Percentiles rank a stretch among this genome's conserved stretches.
phyloP scores from a whole-genome alignment of 2,888 invertebrate genomes.

The Drosophila anomelani region DNA sequence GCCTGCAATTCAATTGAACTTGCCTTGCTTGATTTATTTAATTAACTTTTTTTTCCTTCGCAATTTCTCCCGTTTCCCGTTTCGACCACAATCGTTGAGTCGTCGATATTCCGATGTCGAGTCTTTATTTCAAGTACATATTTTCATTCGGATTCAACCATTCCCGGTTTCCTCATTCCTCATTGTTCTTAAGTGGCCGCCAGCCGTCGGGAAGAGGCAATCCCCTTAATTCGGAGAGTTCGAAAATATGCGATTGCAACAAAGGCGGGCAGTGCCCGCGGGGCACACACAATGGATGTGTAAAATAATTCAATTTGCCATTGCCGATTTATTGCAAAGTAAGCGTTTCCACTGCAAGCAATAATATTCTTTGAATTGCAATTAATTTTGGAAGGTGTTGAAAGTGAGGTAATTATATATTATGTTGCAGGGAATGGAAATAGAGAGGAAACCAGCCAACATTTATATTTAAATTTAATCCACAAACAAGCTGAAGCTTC shows the following conservation, averaged over 20 bases:
- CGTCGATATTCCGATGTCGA: conserved; percentile 20
- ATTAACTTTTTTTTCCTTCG: conserved; percentile 67
- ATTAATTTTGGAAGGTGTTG: background rate
- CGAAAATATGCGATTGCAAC: conserved; percentile 22
- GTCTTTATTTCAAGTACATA: conserved; percentile 11
- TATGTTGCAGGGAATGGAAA: background rate
- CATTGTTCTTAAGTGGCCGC: conserved; percentile 66
- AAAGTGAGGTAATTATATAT: background rate
- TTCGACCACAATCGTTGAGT: conserved; percentile 35
- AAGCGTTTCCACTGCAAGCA: conserved; percentile 1
- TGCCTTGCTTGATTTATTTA: conserved; percentile 78
- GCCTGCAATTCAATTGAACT: conserved; percentile 78
- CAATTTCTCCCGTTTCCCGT: conserved; percentile 4
- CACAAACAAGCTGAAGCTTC: too few relatives aligned
- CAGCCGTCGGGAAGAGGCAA: conserved; percentile 11
- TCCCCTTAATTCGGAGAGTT: conserved; percentile 11
- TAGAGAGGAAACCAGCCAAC: background rate
- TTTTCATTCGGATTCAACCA: conserved; percentile 15
- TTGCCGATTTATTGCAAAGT: conserved; percentile 19
- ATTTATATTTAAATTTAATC: background rate
- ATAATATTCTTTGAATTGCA: conserved; percentile 1
- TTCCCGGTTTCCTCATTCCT: conserved; percentile 45
- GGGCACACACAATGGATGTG: conserved; percentile 10
- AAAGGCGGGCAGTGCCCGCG: conserved; percentile 17
- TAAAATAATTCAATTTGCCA: conserved; percentile 35